Conservation (phyloP, 1,140 invertebrate genomes). For the Stratiolaelaps scimitus region DNA sequence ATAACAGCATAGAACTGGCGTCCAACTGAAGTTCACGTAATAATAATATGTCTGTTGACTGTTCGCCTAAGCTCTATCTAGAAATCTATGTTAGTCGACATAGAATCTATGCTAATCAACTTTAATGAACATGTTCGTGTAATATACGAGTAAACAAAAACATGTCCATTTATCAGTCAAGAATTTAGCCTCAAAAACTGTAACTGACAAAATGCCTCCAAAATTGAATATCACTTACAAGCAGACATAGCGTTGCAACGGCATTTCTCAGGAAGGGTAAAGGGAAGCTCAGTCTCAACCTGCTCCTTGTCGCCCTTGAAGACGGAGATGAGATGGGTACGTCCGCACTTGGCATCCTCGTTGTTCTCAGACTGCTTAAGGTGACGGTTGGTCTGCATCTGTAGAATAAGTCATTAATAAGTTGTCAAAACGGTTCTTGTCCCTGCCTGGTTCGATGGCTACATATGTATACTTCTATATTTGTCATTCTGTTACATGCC, state of each 20-base stretch:
- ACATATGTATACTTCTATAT: too few relatives aligned
- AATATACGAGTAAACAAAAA: too few relatives aligned
- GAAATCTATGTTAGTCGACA: too few relatives aligned
- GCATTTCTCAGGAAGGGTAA: slow-evolving; percentile 27
- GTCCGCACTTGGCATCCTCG: slow-evolving; percentile 12
- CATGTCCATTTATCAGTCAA: too few relatives aligned
- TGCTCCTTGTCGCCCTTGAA: slow-evolving; percentile 12
- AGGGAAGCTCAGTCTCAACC: slow-evolving; percentile 9
- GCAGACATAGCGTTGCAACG: slow-evolving; percentile 7
- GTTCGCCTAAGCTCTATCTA: not conserved
- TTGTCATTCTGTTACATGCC: too few relatives aligned
- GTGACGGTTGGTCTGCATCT: slow-evolving; percentile 24
- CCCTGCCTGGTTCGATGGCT: too few relatives aligned
- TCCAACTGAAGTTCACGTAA: not conserved
- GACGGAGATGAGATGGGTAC: not conserved
- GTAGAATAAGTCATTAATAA: not conserved
- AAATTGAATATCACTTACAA: not conserved
- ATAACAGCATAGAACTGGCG: slow-evolving; percentile 23
- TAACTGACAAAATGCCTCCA: too few relatives aligned
- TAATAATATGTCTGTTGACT: not conserved
- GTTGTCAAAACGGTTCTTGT: too few relatives aligned
- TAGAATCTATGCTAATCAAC: too few relatives aligned
- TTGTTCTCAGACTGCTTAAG: slow-evolving; percentile 2
- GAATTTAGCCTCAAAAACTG: too few relatives aligned
- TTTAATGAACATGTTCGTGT: too few relatives aligned